A percentile compares a stretch with the other conserved stretches of the same genome.
phyloP scores from a whole-genome alignment of 2,888 invertebrate species.

The Rotaria socialis region DNA sequence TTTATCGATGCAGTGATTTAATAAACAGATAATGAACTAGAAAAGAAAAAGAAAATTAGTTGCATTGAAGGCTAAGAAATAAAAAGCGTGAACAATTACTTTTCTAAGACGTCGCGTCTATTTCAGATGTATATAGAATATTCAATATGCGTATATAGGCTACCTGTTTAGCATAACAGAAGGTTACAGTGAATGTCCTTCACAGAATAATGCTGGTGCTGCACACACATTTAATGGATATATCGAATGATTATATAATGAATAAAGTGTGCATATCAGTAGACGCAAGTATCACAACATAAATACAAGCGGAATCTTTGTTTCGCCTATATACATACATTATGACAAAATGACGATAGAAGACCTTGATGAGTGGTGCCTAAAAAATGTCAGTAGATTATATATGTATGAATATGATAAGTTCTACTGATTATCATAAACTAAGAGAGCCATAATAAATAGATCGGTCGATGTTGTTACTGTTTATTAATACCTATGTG shows the following conservation, averaged over 20 bases:
- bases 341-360: not conserved
- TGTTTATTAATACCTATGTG: not conserved
- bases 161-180: not conserved
- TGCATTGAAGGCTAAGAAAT: not conserved
- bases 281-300: conserved; percentile 5
- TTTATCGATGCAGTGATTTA: not conserved
- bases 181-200: conserved; percentile 11
- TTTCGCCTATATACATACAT: not conserved
- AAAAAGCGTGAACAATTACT: not conserved
- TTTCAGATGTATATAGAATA: not conserved
- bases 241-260: conserved; percentile 3
- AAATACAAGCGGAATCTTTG: conserved; percentile 7
- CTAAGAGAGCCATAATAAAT: not conserved
- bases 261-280: not conserved
- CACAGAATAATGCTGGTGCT: not conserved
- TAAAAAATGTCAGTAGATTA: not conserved
- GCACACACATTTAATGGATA: not conserved
- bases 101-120: not conserved
- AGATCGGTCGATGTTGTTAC: not conserved
- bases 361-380: conserved; percentile 1
- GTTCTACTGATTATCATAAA: not conserved
- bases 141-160: not conserved
- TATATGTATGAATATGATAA: not conserved
- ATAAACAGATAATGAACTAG: not conserved
- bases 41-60: not conserved